Conservation (phyloP, 2,113 vertebrate genomes). For the Hemichromis elongatus region DNA sequence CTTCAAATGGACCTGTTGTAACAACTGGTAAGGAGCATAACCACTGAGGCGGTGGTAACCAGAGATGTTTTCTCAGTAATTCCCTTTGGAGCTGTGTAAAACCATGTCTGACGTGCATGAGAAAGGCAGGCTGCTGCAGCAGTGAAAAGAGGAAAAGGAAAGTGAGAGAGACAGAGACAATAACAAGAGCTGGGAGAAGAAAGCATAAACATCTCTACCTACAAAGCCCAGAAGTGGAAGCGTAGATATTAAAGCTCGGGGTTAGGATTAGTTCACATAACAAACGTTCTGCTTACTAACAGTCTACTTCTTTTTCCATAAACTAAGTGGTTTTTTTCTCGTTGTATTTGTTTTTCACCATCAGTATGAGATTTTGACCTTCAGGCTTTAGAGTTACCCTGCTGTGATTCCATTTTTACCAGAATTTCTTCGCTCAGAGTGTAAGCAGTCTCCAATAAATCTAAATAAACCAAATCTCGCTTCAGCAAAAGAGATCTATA, state of each 20-base stretch:
- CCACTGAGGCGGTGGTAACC: slow-evolving; percentile 61
- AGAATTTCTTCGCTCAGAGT: neutral
- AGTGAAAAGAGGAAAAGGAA: slow-evolving; percentile 34
- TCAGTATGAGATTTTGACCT: neutral
- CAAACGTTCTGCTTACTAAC: neutral
- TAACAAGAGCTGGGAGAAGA: neutral
- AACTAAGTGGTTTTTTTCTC: neutral
- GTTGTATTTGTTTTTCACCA: neutral
- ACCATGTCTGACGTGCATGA: slow-evolving; percentile 50
- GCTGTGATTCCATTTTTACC: neutral
- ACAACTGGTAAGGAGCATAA: slow-evolving; percentile 57
- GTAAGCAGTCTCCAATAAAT: neutral
- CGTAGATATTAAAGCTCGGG: neutral
- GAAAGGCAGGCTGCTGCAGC: slow-evolving; percentile 41
- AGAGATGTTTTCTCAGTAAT: slow-evolving; percentile 71
- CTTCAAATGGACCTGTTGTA: slow-evolving; percentile 66
- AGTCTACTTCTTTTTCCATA: neutral
- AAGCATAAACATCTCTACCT: neutral
- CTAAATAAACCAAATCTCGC: neutral
- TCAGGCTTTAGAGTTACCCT: neutral
- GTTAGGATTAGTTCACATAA: neutral
- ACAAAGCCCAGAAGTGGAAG: neutral
- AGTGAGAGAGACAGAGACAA: slow-evolving; percentile 25
- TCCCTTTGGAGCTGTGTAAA: slow-evolving; percentile 49
- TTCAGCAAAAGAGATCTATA: neutral